Evolutionary conservation across 2,888 invertebrate species (phyloP), one percentile per base, ranked within the genome.

Genomic region (Lomographa bimaculata): DNA sequence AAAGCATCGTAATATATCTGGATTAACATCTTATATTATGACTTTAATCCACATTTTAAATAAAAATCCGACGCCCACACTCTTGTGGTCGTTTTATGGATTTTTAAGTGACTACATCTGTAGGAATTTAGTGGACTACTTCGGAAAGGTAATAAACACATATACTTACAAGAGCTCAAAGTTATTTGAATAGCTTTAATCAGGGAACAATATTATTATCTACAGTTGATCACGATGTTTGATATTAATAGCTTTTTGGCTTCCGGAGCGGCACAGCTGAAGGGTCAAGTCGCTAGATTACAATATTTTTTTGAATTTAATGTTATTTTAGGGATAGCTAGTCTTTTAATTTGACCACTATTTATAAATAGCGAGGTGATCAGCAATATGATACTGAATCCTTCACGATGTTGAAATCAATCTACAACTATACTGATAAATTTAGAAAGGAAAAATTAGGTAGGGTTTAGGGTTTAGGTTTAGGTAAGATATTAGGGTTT

Each of bases 21-120:
- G 75, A 82, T 79, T 79, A 81, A 61, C 46, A 61, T 60, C 57
- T 57, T 55, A 58, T 61, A 59, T 65, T 34, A 34, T 10, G 70
- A 73, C 62, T 64, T 53, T 84, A 81, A 87, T 85, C 81, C 79
- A 67, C 53, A 76, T 81, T 32, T 82, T 75, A 79, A 75, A 62
- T 57, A 52, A 54, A 46, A 71, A 59, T 51, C 54, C 56, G 56
- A 71, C 80, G 62, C 85, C 80, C 63, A 79, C 82, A n/a, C n/a
- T n/a, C n/a, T n/a, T n/a, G 50, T 54, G 54, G 7, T 20, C 54
- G 44, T 57, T 65, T 68, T 67, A 70, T 66, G 58, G 48, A 54
- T 63, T 68, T 78, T 75, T 79, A 78, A 78, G 69, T 71, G 64
- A 75, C 68, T 75, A 54, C 61, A 50, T 56, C 51, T 20, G 28